A percentile compares a stretch with the other conserved stretches of the same genome.
Evolutionary conservation across 2,797 vertebrate species (phyloP).

Genomic region (Poeciliopsis paucimaculata): DNA sequence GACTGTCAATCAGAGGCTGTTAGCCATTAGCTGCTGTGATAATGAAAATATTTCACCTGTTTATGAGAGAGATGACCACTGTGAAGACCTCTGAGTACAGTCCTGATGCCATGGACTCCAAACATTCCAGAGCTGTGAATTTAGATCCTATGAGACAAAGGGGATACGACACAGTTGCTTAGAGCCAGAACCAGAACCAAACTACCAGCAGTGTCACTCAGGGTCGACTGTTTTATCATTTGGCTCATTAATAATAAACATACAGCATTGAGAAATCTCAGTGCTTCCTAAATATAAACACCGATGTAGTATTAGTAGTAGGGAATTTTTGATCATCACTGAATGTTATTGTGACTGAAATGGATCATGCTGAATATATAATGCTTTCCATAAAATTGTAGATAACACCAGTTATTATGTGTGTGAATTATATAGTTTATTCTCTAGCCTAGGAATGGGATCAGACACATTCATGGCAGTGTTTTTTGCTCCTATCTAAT

Average conservation of each 20-base stretch:
- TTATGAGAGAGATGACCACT: conserved; percentile 92
- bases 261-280: not conserved
- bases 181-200: not conserved
- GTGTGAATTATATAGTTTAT: not conserved
- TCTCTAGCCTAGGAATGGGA: not conserved
- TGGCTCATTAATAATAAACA: not conserved
- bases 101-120: conserved; percentile 93
- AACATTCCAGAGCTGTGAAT: conserved; percentile 91
- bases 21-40: not conserved
- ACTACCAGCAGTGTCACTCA: not conserved
- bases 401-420: not conserved
- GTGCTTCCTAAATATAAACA: not conserved
- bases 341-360: not conserved
- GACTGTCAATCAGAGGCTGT: not conserved
- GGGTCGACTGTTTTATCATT: not conserved
- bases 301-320: not conserved
- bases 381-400: not conserved
- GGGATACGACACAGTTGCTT: not conserved
- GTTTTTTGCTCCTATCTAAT: not conserved
- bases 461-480: not conserved
- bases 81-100: conserved; percentile 96
- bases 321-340: not conserved
- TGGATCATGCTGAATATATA: not conserved
- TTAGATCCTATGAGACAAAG: conserved; percentile 81
- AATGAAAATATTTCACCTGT: conserved; percentile 77